These are phyloP conservation scores for Toxotes lorentzi DNA, from an alignment of 2,797 vertebrate species.

Conservation along the genomic window DNA sequence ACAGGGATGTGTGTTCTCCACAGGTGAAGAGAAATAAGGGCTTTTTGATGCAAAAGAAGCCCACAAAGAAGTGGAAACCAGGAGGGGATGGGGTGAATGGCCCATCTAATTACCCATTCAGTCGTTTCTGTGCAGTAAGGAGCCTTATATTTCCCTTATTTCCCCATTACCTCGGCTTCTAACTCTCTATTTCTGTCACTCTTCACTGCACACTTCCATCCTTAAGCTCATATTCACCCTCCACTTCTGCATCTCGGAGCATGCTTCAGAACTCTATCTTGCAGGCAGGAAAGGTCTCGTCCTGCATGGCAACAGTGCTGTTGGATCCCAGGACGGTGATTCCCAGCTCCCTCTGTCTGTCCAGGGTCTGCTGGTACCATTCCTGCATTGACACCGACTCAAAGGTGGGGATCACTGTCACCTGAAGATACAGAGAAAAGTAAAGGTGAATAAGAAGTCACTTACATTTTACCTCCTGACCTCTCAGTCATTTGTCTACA, in stretches of 20 bases:
- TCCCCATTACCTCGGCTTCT: constrained; percentile 4
- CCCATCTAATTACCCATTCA: constrained; percentile 1
- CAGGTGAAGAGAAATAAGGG: constrained; percentile 12
- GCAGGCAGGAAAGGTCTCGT: constrained; percentile 97
- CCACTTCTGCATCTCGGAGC: background rate
- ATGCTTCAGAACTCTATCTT: constrained; percentile 95
- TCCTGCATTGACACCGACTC: constrained; percentile 92
- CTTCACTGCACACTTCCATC: background rate
- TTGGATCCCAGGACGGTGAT: constrained; percentile 86
- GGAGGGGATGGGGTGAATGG: background rate
- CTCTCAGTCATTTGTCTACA: background rate
- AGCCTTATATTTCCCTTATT: background rate
- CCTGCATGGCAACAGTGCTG: constrained; percentile 98
- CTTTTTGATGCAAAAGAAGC: constrained; percentile 32
- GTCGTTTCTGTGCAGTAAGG: constrained; percentile 30
- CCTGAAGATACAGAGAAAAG: constrained; percentile 75
- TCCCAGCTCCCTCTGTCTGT: constrained; percentile 83
- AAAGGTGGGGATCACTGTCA: constrained; percentile 88
- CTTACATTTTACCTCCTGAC: background rate
- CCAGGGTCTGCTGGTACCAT: constrained; percentile 95
- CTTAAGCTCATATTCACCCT: constrained; percentile 21
- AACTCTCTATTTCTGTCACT: constrained; percentile 10
- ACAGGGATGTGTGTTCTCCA: constrained; percentile 22
- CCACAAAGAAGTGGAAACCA: constrained; percentile 28
- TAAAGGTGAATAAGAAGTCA: background rate